A percentile compares a stretch with the other conserved stretches of the same genome.
Evolutionary conservation across 1,140 invertebrate species (phyloP).

Genomic region (Drosophila malerkotliana): DNA sequence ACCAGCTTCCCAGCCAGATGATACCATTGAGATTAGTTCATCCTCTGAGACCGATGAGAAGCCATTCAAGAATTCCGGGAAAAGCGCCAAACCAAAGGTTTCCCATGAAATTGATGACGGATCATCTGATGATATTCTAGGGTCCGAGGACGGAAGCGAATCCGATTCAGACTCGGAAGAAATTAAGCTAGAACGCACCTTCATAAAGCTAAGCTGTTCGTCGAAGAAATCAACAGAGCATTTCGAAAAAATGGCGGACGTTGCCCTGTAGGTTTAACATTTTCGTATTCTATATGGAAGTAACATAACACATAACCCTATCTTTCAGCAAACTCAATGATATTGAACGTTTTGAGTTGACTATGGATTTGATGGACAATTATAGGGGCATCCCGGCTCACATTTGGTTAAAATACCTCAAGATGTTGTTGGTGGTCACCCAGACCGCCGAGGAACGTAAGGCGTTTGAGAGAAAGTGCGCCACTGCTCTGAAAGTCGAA

Average conservation of each 20-base stretch:
- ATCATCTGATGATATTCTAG: not conserved
- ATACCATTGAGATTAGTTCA: not conserved
- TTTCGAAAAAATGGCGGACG: not conserved
- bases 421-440: slow-evolving; percentile 35
- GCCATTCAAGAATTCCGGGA: not conserved
- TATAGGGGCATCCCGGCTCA: slow-evolving; percentile 42
- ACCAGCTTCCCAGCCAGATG: not conserved
- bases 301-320: too few relatives aligned
- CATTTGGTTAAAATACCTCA: slow-evolving; percentile 56
- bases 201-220: not conserved
- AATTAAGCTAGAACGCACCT: not conserved
- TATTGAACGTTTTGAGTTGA: slow-evolving; percentile 32
- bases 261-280: not conserved
- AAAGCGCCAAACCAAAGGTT: not conserved
- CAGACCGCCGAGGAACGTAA: slow-evolving; percentile 40
- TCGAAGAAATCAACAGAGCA: not conserved
- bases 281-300: not conserved
- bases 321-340: slow-evolving; percentile 45
- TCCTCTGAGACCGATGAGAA: not conserved
- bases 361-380: slow-evolving; percentile 19
- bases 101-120: not conserved
- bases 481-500: slow-evolving; percentile 21
- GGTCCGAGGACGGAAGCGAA: too few relatives aligned
- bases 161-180: too few relatives aligned
- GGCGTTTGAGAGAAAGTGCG: slow-evolving; percentile 32